Conservation (phyloP, 2,888 invertebrate species). For the Poecilus cupreus region DNA sequence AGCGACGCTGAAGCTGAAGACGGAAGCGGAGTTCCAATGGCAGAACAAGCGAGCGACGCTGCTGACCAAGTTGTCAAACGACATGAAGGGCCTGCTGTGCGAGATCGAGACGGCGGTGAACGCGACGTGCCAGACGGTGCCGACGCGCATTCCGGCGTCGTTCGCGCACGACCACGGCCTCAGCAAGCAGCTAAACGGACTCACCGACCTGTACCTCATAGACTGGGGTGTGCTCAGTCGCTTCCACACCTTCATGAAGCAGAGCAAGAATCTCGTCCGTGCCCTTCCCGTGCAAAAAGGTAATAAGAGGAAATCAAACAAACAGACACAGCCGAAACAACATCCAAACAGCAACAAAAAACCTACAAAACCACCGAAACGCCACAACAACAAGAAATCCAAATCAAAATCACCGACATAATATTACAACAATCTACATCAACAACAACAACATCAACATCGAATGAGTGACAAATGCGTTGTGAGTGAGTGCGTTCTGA, state of each 20-base stretch:
- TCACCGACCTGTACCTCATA: neutral
- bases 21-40: slow-evolving; percentile 63
- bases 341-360: neutral
- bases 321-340: slow-evolving; percentile 2
- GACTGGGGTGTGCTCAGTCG: slow-evolving; percentile 4
- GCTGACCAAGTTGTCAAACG: slow-evolving; percentile 65
- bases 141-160: slow-evolving; percentile 8
- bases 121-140: slow-evolving; percentile 26
- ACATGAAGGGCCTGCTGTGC: slow-evolving; percentile 74
- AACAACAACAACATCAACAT: slow-evolving; percentile 19
- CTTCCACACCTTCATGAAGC: neutral
- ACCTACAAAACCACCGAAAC: slow-evolving; percentile 26
- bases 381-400: neutral
- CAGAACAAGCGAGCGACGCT: slow-evolving; percentile 67
- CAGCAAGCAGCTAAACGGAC: neutral
- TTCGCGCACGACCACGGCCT: neutral
- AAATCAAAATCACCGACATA: slow-evolving; percentile 28
- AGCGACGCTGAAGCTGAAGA: slow-evolving; percentile 66
- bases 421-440: neutral
- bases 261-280: neutral
- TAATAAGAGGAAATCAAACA: slow-evolving; percentile 32
- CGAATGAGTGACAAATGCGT: slow-evolving; percentile 26
- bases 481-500: slow-evolving; percentile 13
- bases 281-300: neutral
- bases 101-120: slow-evolving; percentile 76